phyloP scores from a whole-genome alignment of 2,888 invertebrate genomes.

The Folsomia candida region DNA sequence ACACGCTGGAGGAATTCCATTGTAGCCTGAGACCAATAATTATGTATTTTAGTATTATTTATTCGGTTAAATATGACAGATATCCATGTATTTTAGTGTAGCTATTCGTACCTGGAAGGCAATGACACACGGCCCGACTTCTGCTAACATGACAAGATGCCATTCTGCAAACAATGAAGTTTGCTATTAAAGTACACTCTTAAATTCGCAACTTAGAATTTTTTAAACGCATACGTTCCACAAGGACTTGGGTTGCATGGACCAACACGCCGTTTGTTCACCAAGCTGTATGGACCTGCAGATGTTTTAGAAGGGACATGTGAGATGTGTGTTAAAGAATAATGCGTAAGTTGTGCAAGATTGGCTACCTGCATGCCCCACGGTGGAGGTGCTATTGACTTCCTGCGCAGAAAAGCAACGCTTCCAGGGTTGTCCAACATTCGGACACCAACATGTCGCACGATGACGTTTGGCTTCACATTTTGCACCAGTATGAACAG shows the following conservation, averaged over 20 bases:
- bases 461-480: constrained; percentile 49
- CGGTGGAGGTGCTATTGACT: constrained; percentile 42
- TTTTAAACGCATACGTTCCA: constrained; percentile 33
- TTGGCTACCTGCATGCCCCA: constrained; percentile 43
- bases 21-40: constrained; percentile 34
- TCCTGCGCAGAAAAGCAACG: constrained; percentile 47
- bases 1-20: constrained; percentile 50
- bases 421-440: constrained; percentile 50
- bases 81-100: not conserved
- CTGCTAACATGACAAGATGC: constrained; percentile 48
- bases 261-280: constrained; percentile 45
- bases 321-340: not conserved
- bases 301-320: too few species aligned
- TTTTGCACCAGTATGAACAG: constrained; percentile 50
- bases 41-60: not conserved
- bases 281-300: constrained; percentile 49
- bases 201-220: not conserved
- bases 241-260: constrained; percentile 49
- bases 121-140: constrained; percentile 48
- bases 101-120: too few species aligned
- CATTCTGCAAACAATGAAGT: constrained; percentile 32
- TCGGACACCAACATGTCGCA: constrained; percentile 47
- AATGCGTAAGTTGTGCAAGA: too few species aligned
- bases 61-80: not conserved
- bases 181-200: not conserved